Base-by-base conservation (phyloP, 1,140 invertebrate genomes). In the Bombus superbus region DNA sequence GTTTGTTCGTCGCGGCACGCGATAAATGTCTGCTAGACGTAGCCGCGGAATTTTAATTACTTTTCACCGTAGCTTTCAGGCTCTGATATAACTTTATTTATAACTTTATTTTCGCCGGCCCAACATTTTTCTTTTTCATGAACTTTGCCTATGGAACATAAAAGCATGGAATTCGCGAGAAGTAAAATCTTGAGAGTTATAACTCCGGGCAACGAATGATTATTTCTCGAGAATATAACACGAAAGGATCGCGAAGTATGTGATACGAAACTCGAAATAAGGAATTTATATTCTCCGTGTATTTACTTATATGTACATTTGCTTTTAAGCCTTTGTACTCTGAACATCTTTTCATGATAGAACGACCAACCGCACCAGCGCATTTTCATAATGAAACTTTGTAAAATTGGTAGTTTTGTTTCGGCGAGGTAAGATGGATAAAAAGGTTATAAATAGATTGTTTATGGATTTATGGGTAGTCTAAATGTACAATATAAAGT, bases 1-100 rank as follows among this genome's bases (percentile, higher is more conserved):
- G 80, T 62, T 74, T 74, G 28, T 25, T 72, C 53, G 53, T 28
- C n/a, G 69, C 13, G 59, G 18, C 79, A 42, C 47, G 68, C 71
- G 69, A 72, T 73, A 81, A 81, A 62, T 35, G 80, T 35, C 69
- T 53, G 40, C 38, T 18, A 62, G 40, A 64, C 40, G 53, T n/a
- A 0, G 2, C 47, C 22, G 18, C 18, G 3, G 35, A 40, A 44
- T 74, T 81, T 73, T 32, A 81, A 74, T 62, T 74, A 35, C 38
- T 57, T 44, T n/a, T 28, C 28, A 13, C 74, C 35, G 13, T 2
- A n/a, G 32, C 28, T 22, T 13, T 42, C 32, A 28, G 35, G 15
- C 53, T 4, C 38, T 2, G n/a, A 5, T 42, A 28, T 35, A 62
- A 77, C 35, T 77, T 40, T 28, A 40, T 77, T 76, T 62, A 40